Base-by-base conservation (phyloP, 1,140 invertebrate genomes). In the Akabosia matsudoensis region DNA sequence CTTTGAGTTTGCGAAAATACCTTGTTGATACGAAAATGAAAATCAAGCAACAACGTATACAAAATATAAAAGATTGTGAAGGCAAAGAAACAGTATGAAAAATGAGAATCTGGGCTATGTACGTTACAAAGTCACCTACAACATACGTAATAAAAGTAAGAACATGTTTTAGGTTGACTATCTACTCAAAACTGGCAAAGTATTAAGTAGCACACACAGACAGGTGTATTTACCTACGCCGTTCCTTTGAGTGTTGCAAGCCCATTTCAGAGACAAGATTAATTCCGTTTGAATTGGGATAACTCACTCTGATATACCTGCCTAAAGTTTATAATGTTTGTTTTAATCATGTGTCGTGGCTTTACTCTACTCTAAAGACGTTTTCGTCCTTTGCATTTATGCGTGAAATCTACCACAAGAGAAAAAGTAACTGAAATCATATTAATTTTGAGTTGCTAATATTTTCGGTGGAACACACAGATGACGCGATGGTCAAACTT, bases 401-500 rank as follows among this genome's bases (percentile, higher is more conserved):
- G 24, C n/a, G 54, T 16, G n/a, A n/a, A n/a, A n/a, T n/a, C n/a
- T n/a, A 61, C 14, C 13, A 24, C 14, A 61, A 61, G 54, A 61
- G 24, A 61, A 7, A 4, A 24, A 61, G 24, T 61, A 61, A 61
- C 13, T 7, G 4, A 14, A 61, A 22, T 22, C 24, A 24, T 4
- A 10, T 13, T 3, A 61, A 61, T 13, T 22, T 13, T n/a, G 54
- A 61, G n/a, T 61, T 7, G 54, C 24, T 61, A 13, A 10, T n/a
- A 13, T 13, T 7, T 61, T 14, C 7, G 24, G 24, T 61, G 7
- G 24, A 13, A 10, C 13, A 22, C 24, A 61, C 54, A 61, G 54
- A 61, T 61, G 54, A 61, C 54, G 54, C 54, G 54, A 16, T 61
- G 13, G 54, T 61, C 24, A 61, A 61, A 61, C 54, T 61, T 61